A percentile compares a stretch with the other conserved stretches of the same genome.
Conservation (phyloP, 2,113 vertebrate genomes). For the Atherinomorus stipes region DNA sequence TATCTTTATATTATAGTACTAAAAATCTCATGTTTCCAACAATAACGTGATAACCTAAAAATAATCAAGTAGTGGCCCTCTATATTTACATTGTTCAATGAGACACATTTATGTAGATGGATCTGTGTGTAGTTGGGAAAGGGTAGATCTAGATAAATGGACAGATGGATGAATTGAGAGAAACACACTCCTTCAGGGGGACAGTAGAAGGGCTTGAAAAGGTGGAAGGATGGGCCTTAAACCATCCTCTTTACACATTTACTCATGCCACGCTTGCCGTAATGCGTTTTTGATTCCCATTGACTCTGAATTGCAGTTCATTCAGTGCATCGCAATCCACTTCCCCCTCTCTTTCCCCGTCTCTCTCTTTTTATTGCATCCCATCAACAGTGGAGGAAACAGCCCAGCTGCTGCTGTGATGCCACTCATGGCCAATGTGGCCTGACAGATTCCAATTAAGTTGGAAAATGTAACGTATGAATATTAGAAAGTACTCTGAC, state of each 20-base stretch:
- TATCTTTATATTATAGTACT: no score
- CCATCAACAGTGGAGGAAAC: conserved; percentile 68
- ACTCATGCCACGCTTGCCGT: conserved; percentile 61
- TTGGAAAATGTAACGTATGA: conserved; percentile 79
- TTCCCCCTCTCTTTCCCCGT: conserved; percentile 26
- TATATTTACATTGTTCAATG: neutral
- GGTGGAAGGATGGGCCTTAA: conserved; percentile 58
- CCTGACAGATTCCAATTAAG: conserved; percentile 83
- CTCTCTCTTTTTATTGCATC: conserved; percentile 75
- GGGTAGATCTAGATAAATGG: conserved; percentile 31
- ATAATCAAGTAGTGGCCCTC: neutral
- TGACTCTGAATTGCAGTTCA: conserved; percentile 78
- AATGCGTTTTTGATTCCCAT: conserved; percentile 78
- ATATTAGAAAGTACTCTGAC: conserved; percentile 78
- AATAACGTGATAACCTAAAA: no score
- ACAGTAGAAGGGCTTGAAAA: conserved; percentile 38
- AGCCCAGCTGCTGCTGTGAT: conserved; percentile 70
- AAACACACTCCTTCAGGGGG: conserved; percentile 29
- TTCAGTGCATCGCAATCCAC: conserved; percentile 55
- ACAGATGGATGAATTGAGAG: conserved; percentile 29
- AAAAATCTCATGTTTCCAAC: no score
- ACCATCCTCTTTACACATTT: conserved; percentile 68
- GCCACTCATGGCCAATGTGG: conserved; percentile 73
- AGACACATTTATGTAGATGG: neutral
- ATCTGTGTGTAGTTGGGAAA: neutral